Conservation (phyloP, 2,888 invertebrate species). For the Ptilodon capucinus region DNA sequence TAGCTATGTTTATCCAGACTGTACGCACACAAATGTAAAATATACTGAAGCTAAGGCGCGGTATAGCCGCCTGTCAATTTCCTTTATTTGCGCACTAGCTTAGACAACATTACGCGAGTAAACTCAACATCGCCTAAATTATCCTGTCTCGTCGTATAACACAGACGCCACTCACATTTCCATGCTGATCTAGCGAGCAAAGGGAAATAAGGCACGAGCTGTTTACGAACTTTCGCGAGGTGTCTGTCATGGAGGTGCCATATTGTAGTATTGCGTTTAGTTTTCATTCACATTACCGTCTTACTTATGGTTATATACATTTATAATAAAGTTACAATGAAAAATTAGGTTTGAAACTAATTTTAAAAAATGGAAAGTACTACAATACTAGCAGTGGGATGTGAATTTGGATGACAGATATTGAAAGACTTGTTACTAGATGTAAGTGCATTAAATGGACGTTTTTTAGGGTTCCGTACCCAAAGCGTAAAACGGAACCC, state of each 20-base stretch:
- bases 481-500: too few relatives aligned
- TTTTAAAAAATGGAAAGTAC: too few relatives aligned
- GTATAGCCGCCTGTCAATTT: not conserved
- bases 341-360: not conserved
- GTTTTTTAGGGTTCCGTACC: too few relatives aligned
- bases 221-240: not conserved
- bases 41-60: too few relatives aligned
- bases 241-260: not conserved
- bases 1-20: not conserved
- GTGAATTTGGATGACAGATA: too few relatives aligned
- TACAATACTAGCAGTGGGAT: too few relatives aligned
- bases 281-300: not conserved
- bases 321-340: not conserved
- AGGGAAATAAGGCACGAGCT: slow-evolving; percentile 8
- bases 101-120: slow-evolving; percentile 5
- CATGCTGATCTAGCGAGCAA: slow-evolving; percentile 5
- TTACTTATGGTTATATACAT: not conserved
- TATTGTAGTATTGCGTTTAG: not conserved
- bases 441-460: too few relatives aligned
- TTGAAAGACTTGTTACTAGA: too few relatives aligned
- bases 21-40: too few relatives aligned
- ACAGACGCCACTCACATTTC: slow-evolving; percentile 8
- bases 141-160: slow-evolving; percentile 15
- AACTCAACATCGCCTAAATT: slow-evolving; percentile 10
- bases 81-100: not conserved